phyloP scores from a whole-genome alignment of 2,888 invertebrate genomes.

The Leptinotarsa haldemani region DNA sequence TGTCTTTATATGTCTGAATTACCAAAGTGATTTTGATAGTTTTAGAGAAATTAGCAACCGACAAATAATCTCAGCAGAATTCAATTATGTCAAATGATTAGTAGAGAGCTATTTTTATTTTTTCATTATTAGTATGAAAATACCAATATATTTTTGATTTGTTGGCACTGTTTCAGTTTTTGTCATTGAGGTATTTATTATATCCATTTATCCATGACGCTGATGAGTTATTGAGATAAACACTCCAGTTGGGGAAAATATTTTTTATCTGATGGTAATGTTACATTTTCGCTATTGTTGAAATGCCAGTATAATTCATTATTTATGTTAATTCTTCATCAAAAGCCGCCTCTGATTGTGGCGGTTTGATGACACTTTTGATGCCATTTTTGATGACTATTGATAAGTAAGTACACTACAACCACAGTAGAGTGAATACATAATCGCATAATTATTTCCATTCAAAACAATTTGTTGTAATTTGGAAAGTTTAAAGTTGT shows the following conservation, averaged over 20 bases:
- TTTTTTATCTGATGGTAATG: conserved; percentile 9
- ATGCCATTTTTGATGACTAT: background rate
- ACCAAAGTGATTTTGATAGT: too few species aligned
- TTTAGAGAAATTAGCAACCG: too few species aligned
- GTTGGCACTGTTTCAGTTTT: background rate
- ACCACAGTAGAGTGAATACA: too few species aligned
- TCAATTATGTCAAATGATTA: too few species aligned
- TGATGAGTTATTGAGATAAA: conserved; percentile 2
- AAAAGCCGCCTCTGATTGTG: conserved; percentile 4
- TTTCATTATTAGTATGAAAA: background rate
- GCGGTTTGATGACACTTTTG: background rate
- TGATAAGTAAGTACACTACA: too few species aligned
- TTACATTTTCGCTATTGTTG: background rate
- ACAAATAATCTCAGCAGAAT: too few species aligned
- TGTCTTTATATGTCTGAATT: too few species aligned
- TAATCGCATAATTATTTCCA: too few species aligned
- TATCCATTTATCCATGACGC: background rate
- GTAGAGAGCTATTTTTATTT: background rate
- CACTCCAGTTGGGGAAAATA: conserved; percentile 6
- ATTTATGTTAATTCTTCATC: background rate
- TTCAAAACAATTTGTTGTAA: too few species aligned
- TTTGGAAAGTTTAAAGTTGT: background rate
- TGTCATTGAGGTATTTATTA: background rate
- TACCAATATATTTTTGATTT: background rate
- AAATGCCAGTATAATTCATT: background rate